Evolutionary conservation across 2,888 invertebrate genomes (phyloP), one percentile per base, ranked within the genome.

Genomic region (Ennomos erosarius): DNA sequence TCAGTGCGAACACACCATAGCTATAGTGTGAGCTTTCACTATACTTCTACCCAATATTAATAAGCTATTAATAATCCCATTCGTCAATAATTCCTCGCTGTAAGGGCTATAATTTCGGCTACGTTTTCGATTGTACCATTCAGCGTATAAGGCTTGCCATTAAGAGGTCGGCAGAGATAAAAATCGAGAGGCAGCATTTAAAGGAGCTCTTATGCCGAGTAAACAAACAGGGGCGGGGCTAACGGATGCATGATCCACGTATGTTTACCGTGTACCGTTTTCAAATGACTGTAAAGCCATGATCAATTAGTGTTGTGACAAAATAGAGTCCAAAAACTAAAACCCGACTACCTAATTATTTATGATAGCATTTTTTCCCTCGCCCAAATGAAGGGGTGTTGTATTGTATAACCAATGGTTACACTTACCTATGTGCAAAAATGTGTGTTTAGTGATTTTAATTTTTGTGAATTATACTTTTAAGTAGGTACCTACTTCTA

Each of bases 131-230:
- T 71, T 68, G 68, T 72, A 74, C 66, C 77, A 76, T 75, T 67
- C 57, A 63, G 70, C 81, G 62, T 81, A 85, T 81, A 85, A 76
- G 85, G 85, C 57, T 46, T 59, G 62, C 79, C 77, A 82, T 85
- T 85, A 86, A 77, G 70, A 65, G 75, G 84, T 83, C 78, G 73
- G 72, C 64, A 65, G 70, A 73, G 87, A 86, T 87, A 83, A 84
- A 73, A 79, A 85, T 86, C 80, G 67, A 67, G 60, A 66, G 67
- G 74, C 66, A 70, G 71, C 62, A 67, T 75, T 71, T 73, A 52
- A 52, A 72, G 73, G 64, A 72, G 73, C 73, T 68, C 73, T 78
- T 77, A 79, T 71, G 70, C 65, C 62, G 68, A 73, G 69, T 82
- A 82, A 79, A 80, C 81, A 78, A 80, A 83, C 79, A 79, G 46